Percentiles rank a stretch among this genome's conserved stretches.
These are phyloP conservation scores for Furnarius figulus DNA, from an alignment of 2,113 vertebrate genomes.

Conservation along the genomic window DNA sequence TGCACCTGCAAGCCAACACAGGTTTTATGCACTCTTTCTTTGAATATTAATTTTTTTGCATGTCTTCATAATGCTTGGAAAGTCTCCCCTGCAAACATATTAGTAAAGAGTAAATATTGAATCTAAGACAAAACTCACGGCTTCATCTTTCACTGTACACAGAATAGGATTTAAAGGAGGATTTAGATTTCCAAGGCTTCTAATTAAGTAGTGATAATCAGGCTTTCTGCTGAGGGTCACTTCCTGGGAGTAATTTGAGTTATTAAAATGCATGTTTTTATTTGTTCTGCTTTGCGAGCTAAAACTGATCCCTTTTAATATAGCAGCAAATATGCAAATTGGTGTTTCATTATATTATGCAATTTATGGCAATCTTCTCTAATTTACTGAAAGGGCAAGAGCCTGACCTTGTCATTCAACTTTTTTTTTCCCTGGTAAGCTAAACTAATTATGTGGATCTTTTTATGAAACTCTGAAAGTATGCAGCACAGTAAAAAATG, in stretches of 20 bases:
- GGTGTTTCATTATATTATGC: constrained; percentile 95
- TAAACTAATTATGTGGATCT: constrained; percentile 90
- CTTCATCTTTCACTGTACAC: constrained; percentile 87
- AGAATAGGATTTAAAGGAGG: constrained; percentile 85
- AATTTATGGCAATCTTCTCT: constrained; percentile 92
- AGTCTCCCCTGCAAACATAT: constrained; percentile 92
- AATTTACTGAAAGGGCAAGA: constrained; percentile 97
- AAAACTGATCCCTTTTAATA: constrained; percentile 99
- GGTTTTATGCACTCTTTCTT: constrained; percentile 85
- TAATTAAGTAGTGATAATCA: constrained; percentile 99
- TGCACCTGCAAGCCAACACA: constrained; percentile 93
- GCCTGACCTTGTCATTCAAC: constrained; percentile 97
- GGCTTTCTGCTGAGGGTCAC: constrained; percentile 92
- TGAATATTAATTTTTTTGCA: constrained; percentile 85
- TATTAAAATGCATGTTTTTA: constrained; percentile 99
- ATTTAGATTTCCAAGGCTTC: constrained; percentile 89
- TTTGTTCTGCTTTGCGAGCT: constrained; percentile 95
- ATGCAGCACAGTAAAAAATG: constrained; percentile 70
- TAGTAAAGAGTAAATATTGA: constrained; percentile 99
- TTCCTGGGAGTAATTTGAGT: constrained; percentile 97
- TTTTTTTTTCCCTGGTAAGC: constrained; percentile 74
- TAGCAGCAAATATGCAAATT: constrained; percentile 98
- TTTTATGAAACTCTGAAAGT: constrained; percentile 82
- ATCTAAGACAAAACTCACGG: constrained; percentile 95
- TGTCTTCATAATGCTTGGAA: constrained; percentile 85